Evolutionary conservation across 2,113 vertebrate species (phyloP), one percentile per base, ranked within the genome.

Genomic region (Peromyscus maniculatus): DNA sequence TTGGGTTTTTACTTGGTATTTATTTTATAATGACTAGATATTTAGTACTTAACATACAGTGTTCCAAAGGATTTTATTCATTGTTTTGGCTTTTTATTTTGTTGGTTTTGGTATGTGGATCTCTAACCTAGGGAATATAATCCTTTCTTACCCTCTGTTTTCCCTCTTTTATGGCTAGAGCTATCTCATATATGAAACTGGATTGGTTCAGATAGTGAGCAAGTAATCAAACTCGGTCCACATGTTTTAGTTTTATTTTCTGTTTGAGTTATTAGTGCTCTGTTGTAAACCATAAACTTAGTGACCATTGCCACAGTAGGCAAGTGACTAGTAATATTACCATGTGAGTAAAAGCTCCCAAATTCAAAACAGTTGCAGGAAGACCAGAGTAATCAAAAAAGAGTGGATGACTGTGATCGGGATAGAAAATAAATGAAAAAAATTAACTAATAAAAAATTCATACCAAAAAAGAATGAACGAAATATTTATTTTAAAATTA

Each of bases 401-500:
- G 67, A 90, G 91, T 72, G 49, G n/a, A 93, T 39, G 36, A 39
- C 71, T 72, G 19, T 21, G 17, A 17, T 72, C 8, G 1, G 71
- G 19, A 72, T 72, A 7, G 21, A 72, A 72, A 72, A 72, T n/a
- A 72, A 72, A 72, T 72, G 19, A 72, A 72, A n/a, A 71, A 7
- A 21, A 36, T 72, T 72, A 72, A 72, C n/a, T 72, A 72, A n/a
- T 72, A 72, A 72, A 72, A 71, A 72, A n/a, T 72, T 72, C 17
- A 19, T 39, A 39, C 19, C 26, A 72, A 39, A 72, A 72, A 39
- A 8, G 36, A 71, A n/a, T 71, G 5, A 71, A 80, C 89, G 39
- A 91, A 79, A 94, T 91, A 28, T 88, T 89, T 95, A 82, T 94
- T 95, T 96, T 75, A 67, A 94, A 96, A 96, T 49, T 67, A 88